A percentile compares a stretch with the other conserved stretches of the same genome.
Evolutionary conservation across 2,888 invertebrate genomes (phyloP).

Genomic region (Cryptophagus acutangulus): DNA sequence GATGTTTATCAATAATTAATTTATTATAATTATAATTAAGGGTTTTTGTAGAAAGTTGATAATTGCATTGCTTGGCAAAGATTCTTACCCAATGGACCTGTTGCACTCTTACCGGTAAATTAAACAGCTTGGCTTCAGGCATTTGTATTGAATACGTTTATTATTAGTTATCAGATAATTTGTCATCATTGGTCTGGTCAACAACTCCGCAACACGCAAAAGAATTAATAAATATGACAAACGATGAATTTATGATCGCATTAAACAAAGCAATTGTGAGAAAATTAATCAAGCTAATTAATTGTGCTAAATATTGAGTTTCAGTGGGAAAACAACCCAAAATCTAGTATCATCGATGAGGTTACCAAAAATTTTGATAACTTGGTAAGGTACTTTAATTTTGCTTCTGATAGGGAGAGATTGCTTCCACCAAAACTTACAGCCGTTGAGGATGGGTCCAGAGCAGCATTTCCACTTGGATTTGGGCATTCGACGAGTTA

Average conservation of each 20-base stretch:
- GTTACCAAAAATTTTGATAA: constrained; percentile 53
- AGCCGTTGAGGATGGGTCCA: constrained; percentile 55
- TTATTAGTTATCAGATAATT: constrained; percentile 62
- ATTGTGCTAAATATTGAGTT: constrained; percentile 6
- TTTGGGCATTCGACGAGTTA: constrained; percentile 88
- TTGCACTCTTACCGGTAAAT: constrained; percentile 81
- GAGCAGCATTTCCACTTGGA: constrained; percentile 88
- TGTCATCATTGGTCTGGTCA: constrained; percentile 94
- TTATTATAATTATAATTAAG: constrained; percentile 11
- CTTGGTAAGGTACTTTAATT: constrained; percentile 45
- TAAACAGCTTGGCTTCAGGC: background rate
- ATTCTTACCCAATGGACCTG: constrained; percentile 86
- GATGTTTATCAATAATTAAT: constrained; percentile 5
- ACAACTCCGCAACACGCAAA: constrained; percentile 72
- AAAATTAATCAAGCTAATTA: background rate
- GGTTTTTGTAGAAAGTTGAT: constrained; percentile 51
- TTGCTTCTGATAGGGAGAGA: constrained; percentile 40
- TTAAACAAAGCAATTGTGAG: constrained; percentile 81
- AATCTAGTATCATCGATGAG: constrained; percentile 52
- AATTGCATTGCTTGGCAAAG: constrained; percentile 95
- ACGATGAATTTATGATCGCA: constrained; percentile 80
- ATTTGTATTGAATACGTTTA: constrained; percentile 16
- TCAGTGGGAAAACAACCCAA: constrained; percentile 60
- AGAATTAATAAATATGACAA: constrained; percentile 61
- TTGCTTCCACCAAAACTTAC: constrained; percentile 64